These are phyloP conservation scores for Phalangium opilio DNA, from an alignment of 2,888 invertebrate genomes.

Conservation along the genomic window DNA sequence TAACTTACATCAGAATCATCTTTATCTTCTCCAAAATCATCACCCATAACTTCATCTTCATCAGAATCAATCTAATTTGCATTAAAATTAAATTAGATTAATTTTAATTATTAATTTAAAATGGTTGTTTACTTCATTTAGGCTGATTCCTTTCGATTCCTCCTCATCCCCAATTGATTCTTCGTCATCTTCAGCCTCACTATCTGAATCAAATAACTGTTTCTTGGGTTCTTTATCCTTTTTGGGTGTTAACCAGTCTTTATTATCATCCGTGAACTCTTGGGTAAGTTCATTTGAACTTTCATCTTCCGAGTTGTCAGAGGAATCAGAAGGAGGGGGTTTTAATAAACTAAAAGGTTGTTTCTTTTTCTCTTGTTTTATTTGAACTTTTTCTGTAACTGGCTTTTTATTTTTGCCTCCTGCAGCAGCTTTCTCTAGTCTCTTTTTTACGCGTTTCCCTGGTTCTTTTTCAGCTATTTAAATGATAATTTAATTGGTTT, in stretches of 20 bases:
- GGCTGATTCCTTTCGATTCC: too few species aligned
- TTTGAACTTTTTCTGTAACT: constrained; percentile 3
- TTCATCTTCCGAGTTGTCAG: constrained; percentile 2
- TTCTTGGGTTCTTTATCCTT: constrained; percentile 25
- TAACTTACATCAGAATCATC: constrained; percentile 18
- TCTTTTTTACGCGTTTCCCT: constrained; percentile 12
- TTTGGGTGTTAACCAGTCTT: constrained; percentile 51
- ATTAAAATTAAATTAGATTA: too few species aligned
- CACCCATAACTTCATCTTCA: constrained; percentile 20
- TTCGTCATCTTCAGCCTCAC: constrained; percentile 10
- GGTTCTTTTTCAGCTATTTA: background rate
- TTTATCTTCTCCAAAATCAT: constrained; percentile 23
- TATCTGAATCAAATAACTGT: constrained; percentile 24
- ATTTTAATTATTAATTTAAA: background rate
- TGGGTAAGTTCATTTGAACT: background rate
- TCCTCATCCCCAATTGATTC: too few species aligned
- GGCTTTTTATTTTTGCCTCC: constrained; percentile 6
- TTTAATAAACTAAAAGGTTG: too few species aligned
- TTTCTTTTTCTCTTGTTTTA: too few species aligned
- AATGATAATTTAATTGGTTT: background rate
- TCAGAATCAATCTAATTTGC: constrained; percentile 1
- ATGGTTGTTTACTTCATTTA: background rate
- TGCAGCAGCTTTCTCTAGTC: background rate
- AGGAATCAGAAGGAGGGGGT: too few species aligned
- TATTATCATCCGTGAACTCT: constrained; percentile 56